Conservation (phyloP, 2,797 vertebrate genomes). For the Peromyscus nudipes region DNA sequence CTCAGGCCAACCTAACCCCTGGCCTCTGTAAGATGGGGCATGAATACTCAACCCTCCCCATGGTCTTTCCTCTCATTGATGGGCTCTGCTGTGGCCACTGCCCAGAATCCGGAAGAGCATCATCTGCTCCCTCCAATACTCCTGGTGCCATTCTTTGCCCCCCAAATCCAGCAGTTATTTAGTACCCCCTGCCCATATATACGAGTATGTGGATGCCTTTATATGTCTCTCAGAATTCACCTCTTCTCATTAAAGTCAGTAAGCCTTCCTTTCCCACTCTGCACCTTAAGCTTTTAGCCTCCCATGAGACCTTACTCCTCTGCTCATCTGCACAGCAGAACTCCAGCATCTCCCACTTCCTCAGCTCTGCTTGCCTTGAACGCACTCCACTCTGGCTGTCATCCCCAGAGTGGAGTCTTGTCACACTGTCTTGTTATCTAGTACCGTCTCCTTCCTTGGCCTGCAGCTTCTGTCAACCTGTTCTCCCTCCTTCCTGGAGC, state of each 20-base stretch:
- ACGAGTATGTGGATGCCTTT: not conserved
- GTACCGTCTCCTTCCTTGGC: not conserved
- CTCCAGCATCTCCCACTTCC: not conserved
- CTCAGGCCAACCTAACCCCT: not conserved
- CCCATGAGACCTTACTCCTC: not conserved
- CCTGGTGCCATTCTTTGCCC: not conserved
- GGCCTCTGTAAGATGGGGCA: not conserved
- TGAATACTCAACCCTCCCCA: too few species aligned
- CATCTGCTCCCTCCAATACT: not conserved
- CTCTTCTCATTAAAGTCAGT: not conserved
- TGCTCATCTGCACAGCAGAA: not conserved
- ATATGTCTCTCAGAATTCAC: not conserved
- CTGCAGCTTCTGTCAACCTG: not conserved
- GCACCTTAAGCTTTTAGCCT: not conserved
- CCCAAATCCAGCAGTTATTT: not conserved
- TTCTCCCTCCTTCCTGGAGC: not conserved
- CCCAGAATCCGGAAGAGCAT: not conserved
- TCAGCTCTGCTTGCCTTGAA: not conserved
- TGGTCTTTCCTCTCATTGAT: not conserved
- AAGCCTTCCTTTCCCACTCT: not conserved
- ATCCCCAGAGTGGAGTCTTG: not conserved
- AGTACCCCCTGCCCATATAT: not conserved
- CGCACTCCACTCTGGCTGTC: not conserved
- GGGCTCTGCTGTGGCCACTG: not conserved
- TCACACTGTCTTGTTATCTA: not conserved